Base-by-base conservation (phyloP, 1,140 invertebrate species). In the Samia ricini region DNA sequence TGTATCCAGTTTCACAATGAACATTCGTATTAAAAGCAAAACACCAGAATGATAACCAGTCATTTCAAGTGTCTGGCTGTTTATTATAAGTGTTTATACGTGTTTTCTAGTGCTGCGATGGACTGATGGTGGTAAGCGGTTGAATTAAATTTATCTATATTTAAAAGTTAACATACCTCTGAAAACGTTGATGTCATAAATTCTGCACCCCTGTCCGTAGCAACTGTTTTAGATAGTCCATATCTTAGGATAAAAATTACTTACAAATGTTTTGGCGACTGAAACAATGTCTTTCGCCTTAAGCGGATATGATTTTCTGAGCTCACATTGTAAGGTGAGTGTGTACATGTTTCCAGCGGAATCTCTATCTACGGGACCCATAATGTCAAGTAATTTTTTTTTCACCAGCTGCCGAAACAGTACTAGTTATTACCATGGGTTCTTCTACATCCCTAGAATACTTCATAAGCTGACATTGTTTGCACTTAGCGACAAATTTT, bases 21-120 rank as follows among this genome's bases (percentile, higher is more conserved):
- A 74, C 56, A 10, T 68, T 65, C 21, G 33, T 73, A 33, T 73
- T 73, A 60, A 36, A 70, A 36, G 24, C 36, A 61, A 74, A 70
- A 56, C 63, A 68, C 66, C 68, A 74, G 65, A 29, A 68, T 19
- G 63, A 68, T 60, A 74, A 10, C 71, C 71, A 70, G 19, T 55
- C 4, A 49, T 50, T 64, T 64, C 66, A 69, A 20, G 26, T 22
- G 2, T 59, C 22, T 10, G 18, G 4, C 60, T 64, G n/a, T 12
- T 56, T 66, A 2, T 63, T 51, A 57, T 26, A 70, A 61, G 57
- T 26, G n/a, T 60, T 73, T 73, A 33, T 70, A 63, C 4, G 65
- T 24, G 54, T 70, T 68, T 66, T 74, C 71, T 19, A 74, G 54
- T 8, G 71, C 48, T 18, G 63, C 66, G 10, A 74, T 63, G 1